These are phyloP conservation scores for Lasioglossum baleicum DNA, from an alignment of 1,140 invertebrate species.

Conservation along the genomic window DNA sequence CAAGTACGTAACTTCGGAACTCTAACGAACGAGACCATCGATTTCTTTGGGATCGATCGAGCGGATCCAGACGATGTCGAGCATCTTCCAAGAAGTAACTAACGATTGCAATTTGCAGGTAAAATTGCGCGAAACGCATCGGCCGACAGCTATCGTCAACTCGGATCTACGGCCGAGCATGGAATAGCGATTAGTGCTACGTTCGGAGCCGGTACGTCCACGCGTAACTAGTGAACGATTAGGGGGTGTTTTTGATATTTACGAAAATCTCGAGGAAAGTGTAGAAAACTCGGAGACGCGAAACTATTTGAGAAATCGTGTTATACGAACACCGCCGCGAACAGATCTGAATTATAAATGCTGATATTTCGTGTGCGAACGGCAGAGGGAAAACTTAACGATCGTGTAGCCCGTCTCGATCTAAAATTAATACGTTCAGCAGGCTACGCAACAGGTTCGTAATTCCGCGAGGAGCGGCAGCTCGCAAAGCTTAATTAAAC, in stretches of 20 bases:
- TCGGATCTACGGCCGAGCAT: not conserved
- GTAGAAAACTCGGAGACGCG: not conserved
- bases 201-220: not conserved
- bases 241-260: not conserved
- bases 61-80: not conserved
- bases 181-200: not conserved
- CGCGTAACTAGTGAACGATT: not conserved
- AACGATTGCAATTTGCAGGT: no score
- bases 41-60: not conserved
- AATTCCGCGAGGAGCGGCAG: constrained; percentile 33
- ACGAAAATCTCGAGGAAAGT: not conserved
- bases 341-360: not conserved
- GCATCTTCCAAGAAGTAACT: no score
- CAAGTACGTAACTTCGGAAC: constrained; percentile 41
- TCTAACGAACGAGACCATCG: not conserved
- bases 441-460: constrained; percentile 58
- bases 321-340: not conserved
- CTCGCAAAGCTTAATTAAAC: constrained; percentile 35
- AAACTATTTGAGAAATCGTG: not conserved
- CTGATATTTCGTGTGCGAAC: not conserved
- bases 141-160: not conserved
- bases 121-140: not conserved
- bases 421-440: constrained; percentile 29
- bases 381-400: not conserved
- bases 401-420: not conserved